Conservation (phyloP, 2,888 invertebrate genomes). For the Oxystoma pomonae region DNA sequence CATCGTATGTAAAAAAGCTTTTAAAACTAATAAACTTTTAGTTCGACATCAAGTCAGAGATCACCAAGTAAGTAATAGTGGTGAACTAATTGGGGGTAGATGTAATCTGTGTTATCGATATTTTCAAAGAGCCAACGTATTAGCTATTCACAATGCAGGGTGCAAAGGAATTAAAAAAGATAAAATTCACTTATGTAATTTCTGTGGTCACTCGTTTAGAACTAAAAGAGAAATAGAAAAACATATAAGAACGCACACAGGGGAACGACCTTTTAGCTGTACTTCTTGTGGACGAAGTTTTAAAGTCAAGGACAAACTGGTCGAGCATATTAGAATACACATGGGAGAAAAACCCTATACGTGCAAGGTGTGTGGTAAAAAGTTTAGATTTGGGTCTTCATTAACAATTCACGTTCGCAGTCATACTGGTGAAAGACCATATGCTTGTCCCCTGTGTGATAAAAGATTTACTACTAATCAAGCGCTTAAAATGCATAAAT, state of each 20-base stretch:
- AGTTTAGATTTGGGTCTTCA: conserved; percentile 37
- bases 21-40: conserved; percentile 45
- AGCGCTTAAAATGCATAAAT: not conserved
- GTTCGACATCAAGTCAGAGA: conserved; percentile 41
- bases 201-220: conserved; percentile 37
- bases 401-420: conserved; percentile 36
- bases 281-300: conserved; percentile 49
- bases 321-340: conserved; percentile 39
- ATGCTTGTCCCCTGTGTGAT: conserved; percentile 37
- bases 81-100: conserved; percentile 41
- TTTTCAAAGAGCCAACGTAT: conserved; percentile 35
- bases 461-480: conserved; percentile 40
- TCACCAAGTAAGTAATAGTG: conserved; percentile 45
- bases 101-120: conserved; percentile 38
- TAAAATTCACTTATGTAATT: conserved; percentile 34
- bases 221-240: conserved; percentile 32
- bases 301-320: conserved; percentile 40
- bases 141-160: conserved; percentile 48
- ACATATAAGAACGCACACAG: conserved; percentile 44
- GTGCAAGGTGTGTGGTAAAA: conserved; percentile 44
- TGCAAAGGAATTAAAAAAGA: conserved; percentile 32
- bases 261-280: conserved; percentile 48
- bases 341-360: conserved; percentile 41
- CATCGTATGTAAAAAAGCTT: conserved; percentile 52
- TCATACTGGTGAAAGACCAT: conserved; percentile 39